Evolutionary conservation across 2,113 vertebrate genomes (phyloP).

Genomic region (Micronisus gabar): DNA sequence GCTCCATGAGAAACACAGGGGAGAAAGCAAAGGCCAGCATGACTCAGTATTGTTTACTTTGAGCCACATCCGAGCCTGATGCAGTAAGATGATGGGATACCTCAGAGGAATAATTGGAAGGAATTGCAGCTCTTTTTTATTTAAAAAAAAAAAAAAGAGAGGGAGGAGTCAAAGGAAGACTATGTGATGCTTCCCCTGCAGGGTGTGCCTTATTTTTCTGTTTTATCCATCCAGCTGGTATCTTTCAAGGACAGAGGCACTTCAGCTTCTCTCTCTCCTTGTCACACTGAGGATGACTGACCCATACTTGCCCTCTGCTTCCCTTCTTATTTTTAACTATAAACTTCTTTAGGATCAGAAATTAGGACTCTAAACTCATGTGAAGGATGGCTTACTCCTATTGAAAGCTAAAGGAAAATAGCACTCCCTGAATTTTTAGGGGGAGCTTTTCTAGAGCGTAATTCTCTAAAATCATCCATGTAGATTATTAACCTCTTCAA

Average conservation of each 20-base stretch:
- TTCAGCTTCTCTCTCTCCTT: background rate
- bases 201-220: constrained; percentile 33
- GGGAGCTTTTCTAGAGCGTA: background rate
- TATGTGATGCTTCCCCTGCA: background rate
- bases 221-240: background rate
- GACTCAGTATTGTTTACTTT: constrained; percentile 48
- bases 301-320: background rate
- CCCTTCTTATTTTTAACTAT: background rate
- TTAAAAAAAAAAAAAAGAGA: background rate
- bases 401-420: background rate
- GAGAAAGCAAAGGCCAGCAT: background rate
- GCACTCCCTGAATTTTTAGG: background rate
- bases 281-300: background rate
- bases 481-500: background rate
- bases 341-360: background rate
- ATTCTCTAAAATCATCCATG: background rate
- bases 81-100: background rate
- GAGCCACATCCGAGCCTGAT: background rate
- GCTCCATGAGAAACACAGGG: constrained; percentile 11
- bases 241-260: background rate
- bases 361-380: background rate
- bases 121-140: background rate
- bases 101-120: constrained; percentile 12
- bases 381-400: background rate
- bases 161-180: background rate